Evolutionary conservation across 2,797 vertebrate genomes (phyloP), one percentile per base, ranked within the genome.

Genomic region (Toxotes lorentzi): DNA sequence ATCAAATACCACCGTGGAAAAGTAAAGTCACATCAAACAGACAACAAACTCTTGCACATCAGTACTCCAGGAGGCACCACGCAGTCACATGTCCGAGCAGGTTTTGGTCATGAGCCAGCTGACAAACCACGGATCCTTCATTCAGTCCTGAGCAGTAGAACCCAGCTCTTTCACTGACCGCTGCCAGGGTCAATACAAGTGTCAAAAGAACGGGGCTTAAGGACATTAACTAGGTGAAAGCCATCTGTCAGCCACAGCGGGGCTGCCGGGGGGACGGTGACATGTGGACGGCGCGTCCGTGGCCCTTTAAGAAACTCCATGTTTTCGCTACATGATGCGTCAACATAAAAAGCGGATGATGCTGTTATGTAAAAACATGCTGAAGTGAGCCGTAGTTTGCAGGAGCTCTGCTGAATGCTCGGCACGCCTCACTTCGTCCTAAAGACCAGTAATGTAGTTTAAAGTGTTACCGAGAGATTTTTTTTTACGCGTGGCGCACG

Each of bases 261-360:
- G 81, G 70, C 82, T 30, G 79, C 54, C 17, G 47, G 43, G 32
- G 47, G 54, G 53, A 63, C 76, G 83, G 80, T 75, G 93, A 87
- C 92, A 90, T 91, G 88, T 79, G 91, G 81, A 79, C 88, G 78
- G 66, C 68, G 76, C 80, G 91, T 85, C 86, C 83, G 82, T 96
- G 95, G 92, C 95, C 95, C 95, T 96, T 96, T 96, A 96, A 96
- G 95, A 95, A 95, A 94, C 95, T 95, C 95, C 95, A 96, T 96
- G 94, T 95, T 96, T 95, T 94, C 93, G 92, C 91, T 94, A 86
- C 94, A 91, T 94, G 94, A 95, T 95, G 95, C 95, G 95, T 95
- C 94, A 94, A 95, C 93, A 93, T 90, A 92, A 89, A 91, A 93
- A 95, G 92, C 93, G 93, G 94, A 95, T 93, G 95, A 95, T 95